Conservation (phyloP, 2,888 invertebrate genomes). For the Eupithecia dodoneata region DNA sequence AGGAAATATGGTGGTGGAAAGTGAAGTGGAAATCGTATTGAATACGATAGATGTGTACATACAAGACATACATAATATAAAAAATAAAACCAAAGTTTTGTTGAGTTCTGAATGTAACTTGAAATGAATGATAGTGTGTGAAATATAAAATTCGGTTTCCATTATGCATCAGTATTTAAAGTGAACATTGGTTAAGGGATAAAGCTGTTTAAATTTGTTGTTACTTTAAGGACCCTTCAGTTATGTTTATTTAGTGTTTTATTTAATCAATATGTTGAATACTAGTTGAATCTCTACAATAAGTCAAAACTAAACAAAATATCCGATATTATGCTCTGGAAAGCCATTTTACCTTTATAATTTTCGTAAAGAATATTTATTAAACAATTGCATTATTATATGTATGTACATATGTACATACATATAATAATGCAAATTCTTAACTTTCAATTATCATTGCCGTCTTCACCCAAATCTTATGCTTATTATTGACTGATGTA, state of each 20-base stretch:
- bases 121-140: not conserved
- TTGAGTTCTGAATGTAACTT: conserved; percentile 11
- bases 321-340: not conserved
- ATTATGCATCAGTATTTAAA: conserved; percentile 21
- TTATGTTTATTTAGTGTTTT: not conserved
- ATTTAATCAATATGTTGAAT: not conserved
- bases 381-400: too few relatives aligned
- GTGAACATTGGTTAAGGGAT: conserved; percentile 7
- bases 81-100: conserved; percentile 23
- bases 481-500: conserved; percentile 66
- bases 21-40: conserved; percentile 1
- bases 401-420: too few relatives aligned
- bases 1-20: not conserved
- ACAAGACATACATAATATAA: not conserved
- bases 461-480: conserved; percentile 13
- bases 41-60: conserved; percentile 4
- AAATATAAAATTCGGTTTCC: conserved; percentile 13
- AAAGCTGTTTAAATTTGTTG: not conserved
- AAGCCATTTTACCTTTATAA: not conserved
- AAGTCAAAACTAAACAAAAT: conserved; percentile 2
- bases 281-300: conserved; percentile 36
- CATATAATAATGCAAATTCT: not conserved
- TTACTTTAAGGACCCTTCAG: not conserved
- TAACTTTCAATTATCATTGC: conserved; percentile 1
- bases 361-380: not conserved